Evolutionary conservation across 2,113 vertebrate genomes (phyloP), one percentile per base, ranked within the genome.

Genomic region (Trichechus manatus): DNA sequence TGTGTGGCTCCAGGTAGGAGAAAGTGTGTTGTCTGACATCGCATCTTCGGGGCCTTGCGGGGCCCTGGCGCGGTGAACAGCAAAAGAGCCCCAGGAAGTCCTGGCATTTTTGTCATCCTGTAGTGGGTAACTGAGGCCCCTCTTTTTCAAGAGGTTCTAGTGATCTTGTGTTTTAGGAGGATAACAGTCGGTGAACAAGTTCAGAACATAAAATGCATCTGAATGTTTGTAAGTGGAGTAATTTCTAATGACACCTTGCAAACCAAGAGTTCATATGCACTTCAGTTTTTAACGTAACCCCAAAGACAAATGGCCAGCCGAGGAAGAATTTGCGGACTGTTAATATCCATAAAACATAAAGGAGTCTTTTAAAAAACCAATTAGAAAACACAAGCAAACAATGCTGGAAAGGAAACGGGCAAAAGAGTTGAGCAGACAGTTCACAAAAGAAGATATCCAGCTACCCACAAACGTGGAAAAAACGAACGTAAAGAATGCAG

Each of bases 331-430:
- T 86, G 39, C 15, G 53, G 23, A 80, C 31, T 84, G 11, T 33
- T 81, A 56, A 83, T 91, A 82, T 85, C n/a, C 31, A 80, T 78
- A 61, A 77, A 31, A 88, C 23, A 39, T 39, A 74, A 93, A 81
- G n/a, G 14, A 80, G 19, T 50, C 11, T 78, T 70, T 61, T 61
- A 23, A 61, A 85, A 63, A 93, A 33, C 63, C 61, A 82, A 72
- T 79, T 50, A 68, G 23, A 6, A 47, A 87, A 87, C 72, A 23
- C 20, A 44, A 27, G 1, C 36, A 44, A 13, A 39, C 6, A 88
- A 1, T 61, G 11, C 9, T 66, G 20, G 82, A 2, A 23, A 80
- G 80, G 42, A 66, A 64, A 74, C 50, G 20, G 25, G 8, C 59
- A 85, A 59, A 90, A 15, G 0, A 56, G 29, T 27, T n/a, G 64